These are phyloP conservation scores for Orchesellides sinensis DNA, from an alignment of 2,888 invertebrate species.

Conservation along the genomic window DNA sequence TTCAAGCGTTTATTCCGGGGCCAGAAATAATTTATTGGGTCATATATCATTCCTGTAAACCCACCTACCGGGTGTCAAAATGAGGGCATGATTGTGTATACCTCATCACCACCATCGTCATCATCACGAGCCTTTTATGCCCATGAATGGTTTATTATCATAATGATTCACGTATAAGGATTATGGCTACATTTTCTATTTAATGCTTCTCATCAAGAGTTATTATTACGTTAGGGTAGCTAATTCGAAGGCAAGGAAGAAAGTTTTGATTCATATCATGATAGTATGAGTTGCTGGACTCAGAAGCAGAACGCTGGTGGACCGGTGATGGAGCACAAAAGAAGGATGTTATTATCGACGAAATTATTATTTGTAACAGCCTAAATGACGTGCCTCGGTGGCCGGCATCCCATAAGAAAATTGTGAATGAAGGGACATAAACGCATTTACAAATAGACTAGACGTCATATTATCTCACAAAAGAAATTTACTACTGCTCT, in stretches of 20 bases:
- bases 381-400: slow-evolving; percentile 30
- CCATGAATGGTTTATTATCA: too few species aligned
- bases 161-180: too few species aligned
- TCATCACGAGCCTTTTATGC: too few species aligned
- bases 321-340: background rate
- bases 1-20: background rate
- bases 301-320: background rate
- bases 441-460: too few species aligned
- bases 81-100: slow-evolving; percentile 21
- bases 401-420: slow-evolving; percentile 12
- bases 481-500: background rate
- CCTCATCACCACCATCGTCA: background rate
- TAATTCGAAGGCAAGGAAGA: slow-evolving; percentile 1
- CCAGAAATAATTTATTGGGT: slow-evolving; percentile 49
- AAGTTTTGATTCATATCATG: slow-evolving; percentile 4
- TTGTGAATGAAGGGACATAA: background rate
- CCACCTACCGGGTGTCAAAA: slow-evolving; percentile 58
- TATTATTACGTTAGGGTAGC: slow-evolving; percentile 34
- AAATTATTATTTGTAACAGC: slow-evolving; percentile 42
- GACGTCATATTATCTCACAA: too few species aligned
- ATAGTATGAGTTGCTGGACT: background rate
- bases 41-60: slow-evolving; percentile 46
- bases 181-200: background rate
- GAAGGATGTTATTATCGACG: slow-evolving; percentile 11
- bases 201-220: background rate